Conservation (phyloP, 2,888 invertebrate genomes). For the Apamea crenata region DNA sequence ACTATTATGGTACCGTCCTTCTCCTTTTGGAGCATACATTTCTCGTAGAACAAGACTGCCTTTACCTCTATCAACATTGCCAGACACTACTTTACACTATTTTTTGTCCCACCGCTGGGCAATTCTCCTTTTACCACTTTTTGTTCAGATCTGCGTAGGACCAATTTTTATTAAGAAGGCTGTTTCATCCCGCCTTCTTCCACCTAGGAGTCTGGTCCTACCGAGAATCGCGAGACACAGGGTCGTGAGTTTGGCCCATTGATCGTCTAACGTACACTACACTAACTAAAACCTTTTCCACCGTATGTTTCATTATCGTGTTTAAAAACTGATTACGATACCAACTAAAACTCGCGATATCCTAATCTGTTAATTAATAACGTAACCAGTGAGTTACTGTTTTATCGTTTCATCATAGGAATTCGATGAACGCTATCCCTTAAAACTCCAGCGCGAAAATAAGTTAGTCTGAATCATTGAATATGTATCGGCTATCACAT, state of each 20-base stretch:
- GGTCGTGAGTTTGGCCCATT: not conserved
- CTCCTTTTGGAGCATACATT: not conserved
- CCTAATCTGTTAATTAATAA: conserved; percentile 18
- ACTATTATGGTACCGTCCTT: no score
- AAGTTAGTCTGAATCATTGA: not conserved
- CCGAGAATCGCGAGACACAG: not conserved
- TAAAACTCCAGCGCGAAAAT: not conserved
- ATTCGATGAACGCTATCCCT: not conserved
- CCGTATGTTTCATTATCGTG: not conserved
- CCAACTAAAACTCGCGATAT: not conserved
- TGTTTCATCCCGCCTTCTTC: not conserved
- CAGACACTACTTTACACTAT: not conserved
- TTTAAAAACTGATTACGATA: not conserved
- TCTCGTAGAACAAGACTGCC: not conserved
- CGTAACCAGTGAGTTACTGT: conserved; percentile 3
- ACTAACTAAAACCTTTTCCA: not conserved
- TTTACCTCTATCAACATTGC: not conserved
- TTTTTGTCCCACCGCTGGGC: no score
- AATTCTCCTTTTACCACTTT: not conserved
- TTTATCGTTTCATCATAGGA: conserved; percentile 14
- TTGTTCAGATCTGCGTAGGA: not conserved
- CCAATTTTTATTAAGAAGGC: not conserved
- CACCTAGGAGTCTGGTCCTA: not conserved
- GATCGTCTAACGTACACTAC: not conserved
- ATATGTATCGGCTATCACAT: not conserved